Evolutionary conservation across 2,797 vertebrate genomes (phyloP).

Genomic region (Sebastes taczanowskii): DNA sequence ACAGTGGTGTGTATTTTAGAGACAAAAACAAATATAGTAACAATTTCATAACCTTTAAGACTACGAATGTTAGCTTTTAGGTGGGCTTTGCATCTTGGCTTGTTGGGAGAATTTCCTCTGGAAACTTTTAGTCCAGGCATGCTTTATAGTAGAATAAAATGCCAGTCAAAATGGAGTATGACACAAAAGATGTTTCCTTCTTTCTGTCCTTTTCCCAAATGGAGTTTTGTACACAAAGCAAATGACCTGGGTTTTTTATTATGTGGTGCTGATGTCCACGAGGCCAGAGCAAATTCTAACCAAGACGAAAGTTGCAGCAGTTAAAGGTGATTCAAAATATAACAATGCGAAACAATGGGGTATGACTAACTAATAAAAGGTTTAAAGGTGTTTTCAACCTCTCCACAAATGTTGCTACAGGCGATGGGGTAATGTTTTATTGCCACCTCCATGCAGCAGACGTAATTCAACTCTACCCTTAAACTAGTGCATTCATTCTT

Average conservation of each 20-base stretch:
- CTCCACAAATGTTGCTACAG: conserved; percentile 14
- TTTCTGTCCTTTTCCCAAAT: conserved; percentile 22
- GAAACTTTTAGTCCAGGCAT: conserved; percentile 19
- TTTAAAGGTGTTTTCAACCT: neutral
- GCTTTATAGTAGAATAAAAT: neutral
- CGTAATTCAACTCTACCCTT: rapidly evolving
- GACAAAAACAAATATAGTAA: neutral
- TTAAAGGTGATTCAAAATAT: conserved; percentile 86
- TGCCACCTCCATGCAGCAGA: neutral
- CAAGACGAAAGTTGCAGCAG: conserved; percentile 68
- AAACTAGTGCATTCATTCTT: neutral
- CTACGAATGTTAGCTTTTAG: neutral
- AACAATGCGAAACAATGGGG: neutral
- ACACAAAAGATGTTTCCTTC: neutral
- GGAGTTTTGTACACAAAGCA: neutral
- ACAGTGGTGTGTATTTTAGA: neutral
- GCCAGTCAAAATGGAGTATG: neutral
- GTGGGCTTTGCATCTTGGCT: conserved; percentile 71
- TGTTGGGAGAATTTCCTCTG: conserved; percentile 75
- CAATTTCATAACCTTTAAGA: neutral
- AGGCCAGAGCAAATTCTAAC: conserved; percentile 75
- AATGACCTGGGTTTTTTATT: neutral
- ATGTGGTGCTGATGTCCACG: conserved; percentile 4
- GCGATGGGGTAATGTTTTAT: neutral
- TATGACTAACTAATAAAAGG: neutral